These are phyloP conservation scores for Oligia fasciuncula DNA, from an alignment of 2,888 invertebrate genomes.

Conservation along the genomic window DNA sequence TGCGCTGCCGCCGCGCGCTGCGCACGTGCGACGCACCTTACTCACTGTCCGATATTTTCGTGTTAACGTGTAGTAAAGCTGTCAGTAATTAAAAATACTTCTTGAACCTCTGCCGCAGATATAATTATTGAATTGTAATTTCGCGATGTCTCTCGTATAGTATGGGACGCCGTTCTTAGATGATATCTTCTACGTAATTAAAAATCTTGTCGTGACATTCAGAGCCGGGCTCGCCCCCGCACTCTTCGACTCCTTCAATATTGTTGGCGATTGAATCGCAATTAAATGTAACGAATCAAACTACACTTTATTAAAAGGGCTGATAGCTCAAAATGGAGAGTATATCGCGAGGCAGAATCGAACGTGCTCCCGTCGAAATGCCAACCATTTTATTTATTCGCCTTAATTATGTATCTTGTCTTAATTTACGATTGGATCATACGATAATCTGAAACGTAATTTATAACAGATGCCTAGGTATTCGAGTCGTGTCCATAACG, in stretches of 20 bases:
- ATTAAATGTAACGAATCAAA: conserved; percentile 89
- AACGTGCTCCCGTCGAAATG: conserved; percentile 90
- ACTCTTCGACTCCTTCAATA: conserved; percentile 87
- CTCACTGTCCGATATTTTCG: conserved; percentile 64
- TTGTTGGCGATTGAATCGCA: conserved; percentile 90
- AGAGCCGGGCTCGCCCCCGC: conserved; percentile 88
- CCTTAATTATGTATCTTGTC: conserved; percentile 91
- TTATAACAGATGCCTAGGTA: conserved; percentile 89
- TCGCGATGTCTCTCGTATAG: conserved; percentile 84
- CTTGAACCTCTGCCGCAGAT: conserved; percentile 71
- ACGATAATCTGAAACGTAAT: conserved; percentile 89
- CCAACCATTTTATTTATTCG: conserved; percentile 90
- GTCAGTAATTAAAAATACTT: conserved; percentile 80
- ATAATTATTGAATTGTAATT: conserved; percentile 89
- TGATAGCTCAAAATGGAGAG: conserved; percentile 88
- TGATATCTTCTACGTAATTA: conserved; percentile 89
- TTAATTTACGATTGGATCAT: conserved; percentile 91
- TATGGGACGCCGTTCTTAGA: conserved; percentile 86
- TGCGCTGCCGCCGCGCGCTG: conserved; percentile 33
- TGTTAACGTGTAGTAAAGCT: conserved; percentile 77
- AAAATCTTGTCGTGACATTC: conserved; percentile 91
- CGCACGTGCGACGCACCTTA: conserved; percentile 52
- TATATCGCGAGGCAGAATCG: conserved; percentile 84
- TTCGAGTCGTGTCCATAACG: conserved; percentile 88
- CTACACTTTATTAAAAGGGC: conserved; percentile 88